Evolutionary conservation across 2,888 invertebrate genomes (phyloP).

Genomic region (Malacosoma neustria): DNA sequence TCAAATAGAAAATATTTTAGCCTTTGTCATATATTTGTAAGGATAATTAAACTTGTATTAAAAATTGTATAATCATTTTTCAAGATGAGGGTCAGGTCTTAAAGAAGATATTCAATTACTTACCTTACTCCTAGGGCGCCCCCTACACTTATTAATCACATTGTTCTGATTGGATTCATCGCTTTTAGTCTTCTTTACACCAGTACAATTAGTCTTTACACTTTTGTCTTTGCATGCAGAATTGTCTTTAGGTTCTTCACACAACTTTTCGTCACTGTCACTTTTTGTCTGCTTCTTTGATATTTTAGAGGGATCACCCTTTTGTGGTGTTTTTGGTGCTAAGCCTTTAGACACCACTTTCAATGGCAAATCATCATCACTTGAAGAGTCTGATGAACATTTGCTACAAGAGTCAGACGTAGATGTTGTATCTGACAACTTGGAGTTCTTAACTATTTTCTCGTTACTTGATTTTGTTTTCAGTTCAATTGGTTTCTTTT

Average conservation of each 20-base stretch:
- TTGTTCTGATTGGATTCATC: constrained; percentile 36
- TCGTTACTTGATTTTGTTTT: constrained; percentile 24
- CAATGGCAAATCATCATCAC: constrained; percentile 61
- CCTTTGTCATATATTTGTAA: too few species aligned
- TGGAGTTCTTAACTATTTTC: constrained; percentile 34
- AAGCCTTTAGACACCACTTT: constrained; percentile 56
- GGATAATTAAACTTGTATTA: too few species aligned
- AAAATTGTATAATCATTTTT: too few species aligned
- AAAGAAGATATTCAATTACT: too few species aligned
- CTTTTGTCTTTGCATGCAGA: constrained; percentile 48
- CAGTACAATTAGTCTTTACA: constrained; percentile 32
- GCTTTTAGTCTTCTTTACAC: constrained; percentile 53
- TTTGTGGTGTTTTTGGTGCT: constrained; percentile 42
- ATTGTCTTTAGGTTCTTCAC: constrained; percentile 38
- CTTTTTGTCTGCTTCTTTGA: constrained; percentile 32
- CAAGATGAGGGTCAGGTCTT: too few species aligned
- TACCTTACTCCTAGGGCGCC: constrained; percentile 59
- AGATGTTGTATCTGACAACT: constrained; percentile 53
- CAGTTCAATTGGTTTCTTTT: constrained; percentile 41
- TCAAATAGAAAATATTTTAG: too few species aligned
- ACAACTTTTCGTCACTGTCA: constrained; percentile 45
- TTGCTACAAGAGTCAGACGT: constrained; percentile 70
- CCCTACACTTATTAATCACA: constrained; percentile 49
- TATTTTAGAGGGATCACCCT: constrained; percentile 22
- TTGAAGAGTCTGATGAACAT: constrained; percentile 61